These are phyloP conservation scores for Oncopeltus fasciatus DNA, from an alignment of 1,140 invertebrate genomes.

Conservation along the genomic window DNA sequence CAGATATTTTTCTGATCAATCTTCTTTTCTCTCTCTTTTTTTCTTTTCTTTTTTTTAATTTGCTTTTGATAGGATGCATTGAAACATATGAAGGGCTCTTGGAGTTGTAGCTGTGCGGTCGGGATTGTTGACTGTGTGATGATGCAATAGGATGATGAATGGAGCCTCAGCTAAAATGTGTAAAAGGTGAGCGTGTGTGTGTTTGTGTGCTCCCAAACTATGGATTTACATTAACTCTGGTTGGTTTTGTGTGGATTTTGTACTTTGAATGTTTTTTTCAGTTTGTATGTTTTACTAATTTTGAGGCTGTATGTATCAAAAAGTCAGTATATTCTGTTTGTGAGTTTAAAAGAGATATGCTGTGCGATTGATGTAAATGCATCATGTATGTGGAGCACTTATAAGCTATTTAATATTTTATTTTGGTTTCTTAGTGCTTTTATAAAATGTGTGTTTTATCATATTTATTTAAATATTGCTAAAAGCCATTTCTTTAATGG, in stretches of 20 bases:
- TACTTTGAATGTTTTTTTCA: background rate
- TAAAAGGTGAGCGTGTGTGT: conserved; percentile 5
- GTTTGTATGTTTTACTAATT: background rate
- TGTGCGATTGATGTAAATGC: conserved; percentile 8
- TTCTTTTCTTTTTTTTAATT: conserved; percentile 2
- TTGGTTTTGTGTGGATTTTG: conserved; percentile 1
- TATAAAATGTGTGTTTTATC: background rate
- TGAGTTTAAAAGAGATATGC: background rate
- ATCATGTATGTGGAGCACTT: conserved; percentile 6
- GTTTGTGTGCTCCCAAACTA: conserved; percentile 9
- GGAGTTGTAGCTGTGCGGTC: background rate
- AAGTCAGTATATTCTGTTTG: too few species aligned
- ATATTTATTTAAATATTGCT: background rate
- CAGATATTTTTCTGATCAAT: background rate
- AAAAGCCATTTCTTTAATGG: background rate
- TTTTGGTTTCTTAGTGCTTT: background rate
- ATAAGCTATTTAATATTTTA: background rate
- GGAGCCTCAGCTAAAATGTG: background rate
- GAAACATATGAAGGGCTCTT: background rate
- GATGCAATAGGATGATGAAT: conserved; percentile 4
- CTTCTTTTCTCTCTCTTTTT: background rate
- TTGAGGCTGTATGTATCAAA: background rate
- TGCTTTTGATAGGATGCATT: conserved; percentile 1
- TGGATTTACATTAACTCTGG: conserved; percentile 10
- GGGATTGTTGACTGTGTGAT: conserved; percentile 5